A percentile compares a stretch with the other conserved stretches of the same genome.
Conservation (phyloP, 2,888 invertebrate species). For the Chloroclystis v-ata region DNA sequence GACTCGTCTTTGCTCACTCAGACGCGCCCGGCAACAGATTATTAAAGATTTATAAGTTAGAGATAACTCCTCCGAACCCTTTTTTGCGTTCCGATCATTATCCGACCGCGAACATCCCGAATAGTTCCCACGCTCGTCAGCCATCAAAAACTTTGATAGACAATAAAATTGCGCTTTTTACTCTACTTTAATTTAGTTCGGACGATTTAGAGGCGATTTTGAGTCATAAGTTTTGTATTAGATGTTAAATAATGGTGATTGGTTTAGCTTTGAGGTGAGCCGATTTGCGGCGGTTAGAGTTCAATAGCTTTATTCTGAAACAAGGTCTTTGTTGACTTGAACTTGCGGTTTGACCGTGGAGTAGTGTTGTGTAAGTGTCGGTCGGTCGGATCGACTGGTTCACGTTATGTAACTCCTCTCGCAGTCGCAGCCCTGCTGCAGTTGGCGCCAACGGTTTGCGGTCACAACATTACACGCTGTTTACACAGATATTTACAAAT, state of each 20-base stretch:
- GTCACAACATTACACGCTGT: constrained; percentile 39
- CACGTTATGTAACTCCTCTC: constrained; percentile 58
- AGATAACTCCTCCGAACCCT: constrained; percentile 47
- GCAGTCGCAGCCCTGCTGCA: constrained; percentile 21
- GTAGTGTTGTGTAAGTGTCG: constrained; percentile 37
- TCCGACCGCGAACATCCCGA: constrained; percentile 69
- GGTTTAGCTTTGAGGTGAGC: constrained; percentile 26
- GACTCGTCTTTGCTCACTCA: constrained; percentile 43
- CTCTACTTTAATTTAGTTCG: constrained; percentile 48
- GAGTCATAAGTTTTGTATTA: constrained; percentile 22
- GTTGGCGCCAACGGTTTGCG: constrained; percentile 40
- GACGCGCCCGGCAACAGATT: background rate
- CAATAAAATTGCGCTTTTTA: constrained; percentile 64
- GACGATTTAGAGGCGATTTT: constrained; percentile 35
- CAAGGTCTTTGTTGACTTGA: constrained; percentile 35
- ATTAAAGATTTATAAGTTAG: too few species aligned
- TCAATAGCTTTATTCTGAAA: constrained; percentile 25
- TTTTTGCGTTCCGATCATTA: constrained; percentile 74
- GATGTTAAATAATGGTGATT: constrained; percentile 20
- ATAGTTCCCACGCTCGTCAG: constrained; percentile 66
- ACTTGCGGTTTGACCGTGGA: constrained; percentile 44
- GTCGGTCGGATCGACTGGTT: constrained; percentile 49
- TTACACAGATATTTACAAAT: constrained; percentile 26
- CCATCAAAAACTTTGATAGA: constrained; percentile 58
- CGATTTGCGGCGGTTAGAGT: constrained; percentile 25